Evolutionary conservation across 2,797 vertebrate species (phyloP).

Genomic region (Loriculus beryllinus): DNA sequence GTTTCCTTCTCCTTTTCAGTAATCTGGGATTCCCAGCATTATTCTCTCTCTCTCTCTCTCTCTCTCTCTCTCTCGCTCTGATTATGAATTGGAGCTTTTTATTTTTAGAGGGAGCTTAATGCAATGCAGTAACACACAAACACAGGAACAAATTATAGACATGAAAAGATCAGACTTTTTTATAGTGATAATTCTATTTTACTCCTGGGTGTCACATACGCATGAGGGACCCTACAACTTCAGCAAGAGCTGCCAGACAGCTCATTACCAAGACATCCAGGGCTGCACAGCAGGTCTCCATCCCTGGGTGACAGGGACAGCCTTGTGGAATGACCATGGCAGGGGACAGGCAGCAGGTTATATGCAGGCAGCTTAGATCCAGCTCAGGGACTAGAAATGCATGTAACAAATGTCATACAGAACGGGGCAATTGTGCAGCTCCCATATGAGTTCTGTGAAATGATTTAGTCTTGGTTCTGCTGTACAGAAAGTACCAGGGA

Average conservation of each 20-base stretch:
- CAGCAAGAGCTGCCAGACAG: background rate
- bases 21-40: slow-evolving; percentile 37
- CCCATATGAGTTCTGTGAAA: background rate
- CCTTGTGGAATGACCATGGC: background rate
- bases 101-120: slow-evolving; percentile 44
- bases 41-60: background rate
- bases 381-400: background rate
- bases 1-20: slow-evolving; percentile 24
- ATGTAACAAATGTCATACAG: background rate
- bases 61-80: background rate
- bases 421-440: background rate
- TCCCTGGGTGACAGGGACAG: background rate
- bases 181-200: slow-evolving; percentile 46
- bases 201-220: slow-evolving; percentile 10
- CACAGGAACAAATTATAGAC: slow-evolving; percentile 1
- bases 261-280: background rate
- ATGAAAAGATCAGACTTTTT: slow-evolving; percentile 32
- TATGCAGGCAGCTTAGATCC: background rate
- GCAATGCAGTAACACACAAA: slow-evolving; percentile 45
- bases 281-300: background rate
- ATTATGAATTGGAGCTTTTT: slow-evolving; percentile 28
- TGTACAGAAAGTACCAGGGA: background rate
- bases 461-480: background rate
- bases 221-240: background rate
- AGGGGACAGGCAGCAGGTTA: background rate